phyloP scores from a whole-genome alignment of 2,797 vertebrate species.

The Microhierax caerulescens region DNA sequence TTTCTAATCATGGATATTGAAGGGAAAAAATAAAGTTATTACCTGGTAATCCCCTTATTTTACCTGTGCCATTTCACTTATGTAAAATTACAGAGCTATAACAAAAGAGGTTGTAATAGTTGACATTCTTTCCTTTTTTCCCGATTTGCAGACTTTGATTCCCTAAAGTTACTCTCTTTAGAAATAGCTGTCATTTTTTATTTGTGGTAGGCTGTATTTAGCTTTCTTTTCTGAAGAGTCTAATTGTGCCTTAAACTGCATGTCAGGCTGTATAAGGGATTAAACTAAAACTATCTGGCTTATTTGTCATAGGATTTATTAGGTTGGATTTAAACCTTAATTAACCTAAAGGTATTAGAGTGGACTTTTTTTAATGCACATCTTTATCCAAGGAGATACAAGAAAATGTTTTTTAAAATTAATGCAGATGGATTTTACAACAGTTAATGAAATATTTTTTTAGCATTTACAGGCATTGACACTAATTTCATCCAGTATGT shows the following conservation, averaged over 20 bases:
- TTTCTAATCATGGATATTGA: not conserved
- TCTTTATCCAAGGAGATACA: not conserved
- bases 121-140: not conserved
- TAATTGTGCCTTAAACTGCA: not conserved
- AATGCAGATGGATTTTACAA: not conserved
- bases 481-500: not conserved
- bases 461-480: not conserved
- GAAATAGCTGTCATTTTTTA: not conserved
- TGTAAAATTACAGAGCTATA: not conserved
- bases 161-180: not conserved
- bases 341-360: not conserved
- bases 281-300: not conserved
- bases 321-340: not conserved
- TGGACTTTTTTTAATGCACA: not conserved
- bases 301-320: not conserved
- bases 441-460: not conserved
- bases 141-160: not conserved
- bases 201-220: not conserved
- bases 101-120: not conserved
- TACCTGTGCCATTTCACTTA: not conserved
- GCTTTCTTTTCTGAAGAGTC: not conserved
- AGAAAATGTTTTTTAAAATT: not conserved
- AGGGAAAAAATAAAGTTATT: not conserved
- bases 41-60: not conserved
- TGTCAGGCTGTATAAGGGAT: not conserved